These are phyloP conservation scores for Strix aluco DNA, from an alignment of 2,113 vertebrate genomes.

Conservation along the genomic window DNA sequence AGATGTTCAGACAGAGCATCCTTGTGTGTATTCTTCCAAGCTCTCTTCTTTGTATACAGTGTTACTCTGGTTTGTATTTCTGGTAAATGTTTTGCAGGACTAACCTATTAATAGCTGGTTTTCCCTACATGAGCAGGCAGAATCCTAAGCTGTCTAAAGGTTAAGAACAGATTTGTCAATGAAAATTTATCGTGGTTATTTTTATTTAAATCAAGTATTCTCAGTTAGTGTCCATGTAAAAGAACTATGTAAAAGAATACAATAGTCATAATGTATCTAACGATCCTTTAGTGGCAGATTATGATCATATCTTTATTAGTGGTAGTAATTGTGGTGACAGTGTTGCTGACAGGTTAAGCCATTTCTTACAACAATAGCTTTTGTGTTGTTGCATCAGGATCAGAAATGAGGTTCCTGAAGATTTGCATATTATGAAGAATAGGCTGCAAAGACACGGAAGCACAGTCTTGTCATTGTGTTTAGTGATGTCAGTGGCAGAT, in stretches of 20 bases:
- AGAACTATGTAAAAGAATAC: background rate
- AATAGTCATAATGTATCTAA: background rate
- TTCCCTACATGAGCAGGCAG: background rate
- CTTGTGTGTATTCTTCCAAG: background rate
- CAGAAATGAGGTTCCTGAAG: slow-evolving; percentile 31
- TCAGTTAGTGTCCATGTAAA: background rate
- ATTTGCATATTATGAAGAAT: slow-evolving; percentile 43
- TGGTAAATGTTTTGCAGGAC: background rate
- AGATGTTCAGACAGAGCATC: slow-evolving; percentile 8
- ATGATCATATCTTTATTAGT: slow-evolving; percentile 25
- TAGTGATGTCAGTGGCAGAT: slow-evolving; percentile 7
- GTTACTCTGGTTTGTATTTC: background rate
- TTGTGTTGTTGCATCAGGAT: slow-evolving; percentile 30
- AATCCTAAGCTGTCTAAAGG: background rate
- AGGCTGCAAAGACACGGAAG: slow-evolving; percentile 24
- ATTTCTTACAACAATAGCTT: slow-evolving; percentile 14
- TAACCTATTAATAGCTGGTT: background rate
- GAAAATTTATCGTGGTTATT: background rate
- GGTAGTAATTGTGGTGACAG: slow-evolving; percentile 21
- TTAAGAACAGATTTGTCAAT: slow-evolving; percentile 20
- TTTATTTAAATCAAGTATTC: slow-evolving; percentile 23
- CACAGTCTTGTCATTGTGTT: slow-evolving; percentile 42
- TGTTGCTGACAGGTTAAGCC: slow-evolving; percentile 34
- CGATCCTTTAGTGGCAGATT: slow-evolving; percentile 30
- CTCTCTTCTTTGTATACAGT: background rate